Percentiles rank a stretch among this genome's conserved stretches.
These are phyloP conservation scores for Acleris sparsana DNA, from an alignment of 2,888 invertebrate species.

Conservation along the genomic window DNA sequence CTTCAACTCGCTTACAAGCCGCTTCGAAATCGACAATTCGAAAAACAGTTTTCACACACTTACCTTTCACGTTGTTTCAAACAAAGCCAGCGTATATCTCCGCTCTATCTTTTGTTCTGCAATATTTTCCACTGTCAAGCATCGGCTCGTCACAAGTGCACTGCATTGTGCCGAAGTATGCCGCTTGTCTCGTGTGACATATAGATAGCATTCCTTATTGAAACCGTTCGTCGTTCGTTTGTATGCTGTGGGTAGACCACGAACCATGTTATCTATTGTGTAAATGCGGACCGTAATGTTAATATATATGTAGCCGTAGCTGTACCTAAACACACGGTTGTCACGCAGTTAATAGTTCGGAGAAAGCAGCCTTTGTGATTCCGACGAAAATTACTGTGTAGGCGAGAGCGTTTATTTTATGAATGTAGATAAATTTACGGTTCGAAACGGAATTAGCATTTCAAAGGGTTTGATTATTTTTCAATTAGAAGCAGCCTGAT, in stretches of 20 bases:
- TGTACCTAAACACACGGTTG: slow-evolving; percentile 31
- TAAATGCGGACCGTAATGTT: slow-evolving; percentile 63
- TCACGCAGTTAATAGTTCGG: slow-evolving; percentile 31
- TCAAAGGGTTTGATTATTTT: slow-evolving; percentile 24
- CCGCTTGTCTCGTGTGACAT: slow-evolving; percentile 48
- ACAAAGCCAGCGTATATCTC: slow-evolving; percentile 20
- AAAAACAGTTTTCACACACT: slow-evolving; percentile 21
- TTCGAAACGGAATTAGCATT: slow-evolving; percentile 23
- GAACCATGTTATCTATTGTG: slow-evolving; percentile 66
- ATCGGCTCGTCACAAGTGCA: slow-evolving; percentile 42
- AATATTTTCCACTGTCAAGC: slow-evolving; percentile 37
- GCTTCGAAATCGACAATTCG: not conserved
- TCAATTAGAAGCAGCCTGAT: slow-evolving; percentile 11
- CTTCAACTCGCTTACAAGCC: too few relatives aligned
- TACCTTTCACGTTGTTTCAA: slow-evolving; percentile 10
- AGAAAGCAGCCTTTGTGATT: slow-evolving; percentile 31
- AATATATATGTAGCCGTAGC: slow-evolving; percentile 48
- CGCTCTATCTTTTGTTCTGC: slow-evolving; percentile 35
- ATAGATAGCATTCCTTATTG: slow-evolving; percentile 38
- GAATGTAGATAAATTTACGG: slow-evolving; percentile 11
- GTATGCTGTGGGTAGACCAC: slow-evolving; percentile 58
- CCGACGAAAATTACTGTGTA: slow-evolving; percentile 19
- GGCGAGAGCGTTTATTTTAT: slow-evolving; percentile 23
- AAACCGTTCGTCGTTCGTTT: slow-evolving; percentile 63
- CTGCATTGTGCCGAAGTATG: slow-evolving; percentile 56